Base-by-base conservation (phyloP, 1,140 invertebrate genomes). In the Drosophila nebulosa region DNA sequence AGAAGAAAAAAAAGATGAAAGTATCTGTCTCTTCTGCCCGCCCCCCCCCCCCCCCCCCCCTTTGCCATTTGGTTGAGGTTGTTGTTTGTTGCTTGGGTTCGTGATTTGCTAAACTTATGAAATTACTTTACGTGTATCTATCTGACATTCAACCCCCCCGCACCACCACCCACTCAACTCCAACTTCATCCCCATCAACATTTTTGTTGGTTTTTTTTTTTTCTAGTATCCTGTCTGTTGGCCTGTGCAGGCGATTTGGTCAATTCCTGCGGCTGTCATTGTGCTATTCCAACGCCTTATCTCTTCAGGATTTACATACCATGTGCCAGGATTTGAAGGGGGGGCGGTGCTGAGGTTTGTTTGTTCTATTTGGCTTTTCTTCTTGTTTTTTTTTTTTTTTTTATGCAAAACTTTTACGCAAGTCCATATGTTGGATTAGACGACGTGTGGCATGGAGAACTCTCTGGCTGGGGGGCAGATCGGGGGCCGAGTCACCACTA, bases 21-120 rank as follows among this genome's bases (percentile, higher is more conserved):
- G 21, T 58, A 53, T 58, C 18, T 12, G 27, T n/a, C n/a, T n/a
- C n/a, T n/a, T n/a, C 10, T 0, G 2, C 35, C 42, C 50, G 18
- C 12, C 42, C 5, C 0, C 5, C 36, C 53, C 39, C 21, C 50
- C 24, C 32, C 52, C 22, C 14, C 1, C 4, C 3, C 10, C 7
- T 18, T 21, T n/a, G n/a, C 16, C 9, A 46, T 21, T 46, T 46
- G 52, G 42, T 26, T 39, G 56, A 16, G 46, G 30, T 35, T 63
- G 65, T 86, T 88, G 74, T 86, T 86, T 88, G 81, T 86, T 70
- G 83, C 80, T 65, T 63, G 78, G 83, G 78, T 86, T 86, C 84
- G 84, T 89, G 83, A 88, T 88, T 88, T 88, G 83, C 83, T 89
- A 88, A 88, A 88, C 83, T 88, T 88, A 88, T 88, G 79, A 88